Evolutionary conservation across 2,797 vertebrate species (phyloP).

Genomic region (Potorous gilbertii): DNA sequence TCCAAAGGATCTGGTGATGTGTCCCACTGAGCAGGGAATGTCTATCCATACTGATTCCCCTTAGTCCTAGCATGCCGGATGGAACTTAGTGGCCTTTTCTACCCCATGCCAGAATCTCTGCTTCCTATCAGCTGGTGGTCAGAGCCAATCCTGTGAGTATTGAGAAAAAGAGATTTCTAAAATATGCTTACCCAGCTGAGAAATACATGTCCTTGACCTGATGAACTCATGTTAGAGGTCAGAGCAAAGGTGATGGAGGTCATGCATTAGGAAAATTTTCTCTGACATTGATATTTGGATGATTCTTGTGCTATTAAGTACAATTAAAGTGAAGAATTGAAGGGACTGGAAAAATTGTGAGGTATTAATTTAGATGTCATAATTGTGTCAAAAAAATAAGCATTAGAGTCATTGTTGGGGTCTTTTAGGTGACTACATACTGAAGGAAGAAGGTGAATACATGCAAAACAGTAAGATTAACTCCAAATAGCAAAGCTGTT

Average conservation of each 20-base stretch:
- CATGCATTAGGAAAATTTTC: background rate
- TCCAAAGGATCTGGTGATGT: background rate
- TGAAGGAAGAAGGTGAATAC: background rate
- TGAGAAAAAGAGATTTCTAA: background rate
- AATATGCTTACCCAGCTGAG: background rate
- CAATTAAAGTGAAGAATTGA: background rate
- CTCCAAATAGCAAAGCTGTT: background rate
- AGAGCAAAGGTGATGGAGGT: background rate
- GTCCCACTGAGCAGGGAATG: background rate
- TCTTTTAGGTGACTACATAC: background rate
- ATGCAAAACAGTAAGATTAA: background rate
- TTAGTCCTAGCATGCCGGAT: background rate
- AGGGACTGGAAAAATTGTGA: background rate
- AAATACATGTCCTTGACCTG: too few species aligned
- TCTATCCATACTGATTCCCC: background rate
- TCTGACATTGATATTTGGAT: background rate
- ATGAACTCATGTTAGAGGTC: too few species aligned
- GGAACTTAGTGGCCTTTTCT: background rate
- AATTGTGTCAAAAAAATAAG: background rate
- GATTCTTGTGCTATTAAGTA: background rate
- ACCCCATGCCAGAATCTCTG: background rate
- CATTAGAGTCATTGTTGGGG: background rate
- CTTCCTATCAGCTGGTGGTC: background rate
- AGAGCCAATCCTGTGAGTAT: background rate
- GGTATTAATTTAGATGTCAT: background rate